Evolutionary conservation across 2,797 vertebrate species (phyloP).

Genomic region (Sciaenops ocellatus): DNA sequence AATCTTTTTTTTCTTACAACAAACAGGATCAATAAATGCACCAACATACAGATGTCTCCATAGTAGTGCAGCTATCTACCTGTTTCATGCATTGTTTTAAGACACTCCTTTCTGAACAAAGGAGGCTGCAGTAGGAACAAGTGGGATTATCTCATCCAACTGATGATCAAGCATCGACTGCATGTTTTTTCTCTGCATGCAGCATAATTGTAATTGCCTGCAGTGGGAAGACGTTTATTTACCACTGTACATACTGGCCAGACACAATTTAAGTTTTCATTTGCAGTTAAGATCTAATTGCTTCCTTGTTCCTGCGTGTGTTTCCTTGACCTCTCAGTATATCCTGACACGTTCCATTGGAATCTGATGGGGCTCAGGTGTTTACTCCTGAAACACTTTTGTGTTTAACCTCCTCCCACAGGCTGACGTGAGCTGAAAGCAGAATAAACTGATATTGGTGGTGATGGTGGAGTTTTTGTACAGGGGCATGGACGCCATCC

Average conservation of each 20-base stretch:
- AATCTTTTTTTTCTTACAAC: neutral
- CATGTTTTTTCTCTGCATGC: neutral
- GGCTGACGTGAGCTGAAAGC: slow-evolving; percentile 30
- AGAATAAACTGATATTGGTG: slow-evolving; percentile 19
- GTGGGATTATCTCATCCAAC: neutral
- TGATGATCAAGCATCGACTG: too few species aligned
- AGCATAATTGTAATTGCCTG: neutral
- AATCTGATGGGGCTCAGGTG: slow-evolving; percentile 31
- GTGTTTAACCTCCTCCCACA: slow-evolving; percentile 36
- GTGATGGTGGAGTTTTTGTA: slow-evolving; percentile 26
- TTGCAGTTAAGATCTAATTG: slow-evolving; percentile 27
- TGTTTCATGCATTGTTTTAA: neutral
- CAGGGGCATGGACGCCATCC: slow-evolving; percentile 14
- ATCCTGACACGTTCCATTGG: slow-evolving; percentile 11
- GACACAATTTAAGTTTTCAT: slow-evolving; percentile 9
- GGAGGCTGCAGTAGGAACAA: neutral
- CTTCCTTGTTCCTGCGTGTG: neutral
- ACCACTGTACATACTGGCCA: neutral
- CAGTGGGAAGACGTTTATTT: slow-evolving; percentile 3
- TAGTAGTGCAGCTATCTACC: neutral
- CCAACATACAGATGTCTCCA: neutral
- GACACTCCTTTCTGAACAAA: neutral
- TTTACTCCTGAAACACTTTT: slow-evolving; percentile 32
- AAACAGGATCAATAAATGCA: slow-evolving; percentile 6
- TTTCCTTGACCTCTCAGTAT: slow-evolving; percentile 31